Conservation (phyloP, 2,113 vertebrate genomes). For the Microcebus tavaratra region DNA sequence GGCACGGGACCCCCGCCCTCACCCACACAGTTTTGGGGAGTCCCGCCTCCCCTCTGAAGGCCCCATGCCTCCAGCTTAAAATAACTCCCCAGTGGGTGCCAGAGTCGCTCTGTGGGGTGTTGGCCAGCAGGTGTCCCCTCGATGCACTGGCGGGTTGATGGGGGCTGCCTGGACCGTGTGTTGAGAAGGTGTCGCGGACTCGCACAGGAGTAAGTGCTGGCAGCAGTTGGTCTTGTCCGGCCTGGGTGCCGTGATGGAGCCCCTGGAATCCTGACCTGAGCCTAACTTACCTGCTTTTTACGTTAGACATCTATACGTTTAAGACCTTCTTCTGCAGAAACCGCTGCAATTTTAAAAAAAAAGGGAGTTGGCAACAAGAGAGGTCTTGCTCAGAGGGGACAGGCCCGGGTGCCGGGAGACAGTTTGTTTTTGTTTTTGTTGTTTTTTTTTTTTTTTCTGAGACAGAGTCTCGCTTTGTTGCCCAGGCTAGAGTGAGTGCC, state of each 20-base stretch:
- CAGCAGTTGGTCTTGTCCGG: neutral
- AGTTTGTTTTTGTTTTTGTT: neutral
- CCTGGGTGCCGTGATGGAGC: neutral
- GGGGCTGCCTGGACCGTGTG: neutral
- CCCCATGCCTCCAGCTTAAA: neutral
- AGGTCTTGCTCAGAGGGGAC: neutral
- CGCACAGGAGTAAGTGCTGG: neutral
- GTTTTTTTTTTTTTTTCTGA: no score
- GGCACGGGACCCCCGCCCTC: neutral
- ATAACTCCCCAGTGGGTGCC: neutral
- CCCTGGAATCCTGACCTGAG: neutral
- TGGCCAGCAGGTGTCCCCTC: neutral
- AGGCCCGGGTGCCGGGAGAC: neutral
- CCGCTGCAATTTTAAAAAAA: neutral
- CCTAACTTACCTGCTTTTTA: neutral
- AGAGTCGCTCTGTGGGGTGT: neutral
- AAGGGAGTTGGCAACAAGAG: conserved; percentile 63
- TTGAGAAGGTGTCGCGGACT: neutral
- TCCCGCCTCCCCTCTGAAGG: neutral
- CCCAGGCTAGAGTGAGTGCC: no score
- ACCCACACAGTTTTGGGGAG: neutral
- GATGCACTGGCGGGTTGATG: neutral
- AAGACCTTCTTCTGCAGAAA: neutral
- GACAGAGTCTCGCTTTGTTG: no score
- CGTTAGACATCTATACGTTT: neutral